Percentiles rank a stretch among this genome's conserved stretches.
phyloP scores from a whole-genome alignment of 64 coral and sea anemone genomes.

The Montipora efflorescens region DNA sequence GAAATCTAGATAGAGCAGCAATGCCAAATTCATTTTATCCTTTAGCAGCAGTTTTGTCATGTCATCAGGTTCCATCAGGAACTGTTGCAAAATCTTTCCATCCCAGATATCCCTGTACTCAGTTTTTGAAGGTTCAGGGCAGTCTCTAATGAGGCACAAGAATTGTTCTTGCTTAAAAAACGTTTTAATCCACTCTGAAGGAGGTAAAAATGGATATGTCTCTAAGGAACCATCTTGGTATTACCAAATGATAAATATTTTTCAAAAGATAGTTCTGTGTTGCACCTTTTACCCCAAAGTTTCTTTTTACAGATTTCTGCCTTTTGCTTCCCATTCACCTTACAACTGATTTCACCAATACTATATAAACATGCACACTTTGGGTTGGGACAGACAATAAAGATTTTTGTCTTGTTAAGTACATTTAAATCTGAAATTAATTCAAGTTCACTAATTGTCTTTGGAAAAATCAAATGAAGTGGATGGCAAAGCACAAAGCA shows the following conservation, averaged over 20 bases:
- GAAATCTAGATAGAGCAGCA: background rate
- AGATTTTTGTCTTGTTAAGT: background rate
- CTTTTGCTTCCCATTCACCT: background rate
- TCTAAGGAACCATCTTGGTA: background rate
- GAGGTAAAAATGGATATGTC: background rate
- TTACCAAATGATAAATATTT: background rate
- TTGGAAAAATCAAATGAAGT: background rate
- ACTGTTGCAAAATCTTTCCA: background rate
- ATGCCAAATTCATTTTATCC: background rate
- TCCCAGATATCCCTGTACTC: background rate
- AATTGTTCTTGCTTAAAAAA: background rate
- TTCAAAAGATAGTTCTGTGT: no score
- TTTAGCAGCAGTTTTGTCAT: background rate
- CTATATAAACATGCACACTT: background rate
- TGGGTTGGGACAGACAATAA: background rate
- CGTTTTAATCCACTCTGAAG: background rate
- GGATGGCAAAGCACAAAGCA: background rate
- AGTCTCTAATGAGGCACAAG: background rate
- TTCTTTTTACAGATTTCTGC: no score
- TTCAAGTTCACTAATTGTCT: slow-evolving; percentile 1
- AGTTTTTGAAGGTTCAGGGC: background rate
- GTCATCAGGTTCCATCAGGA: background rate
- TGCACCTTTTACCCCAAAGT: no score
- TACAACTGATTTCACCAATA: background rate
- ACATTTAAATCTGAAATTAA: background rate